Evolutionary conservation across 30 jellyfish, hydroid and myxozoan genomes (phyloP), one percentile per base, ranked within the genome.

Genomic region (Pelagia noctiluca): DNA sequence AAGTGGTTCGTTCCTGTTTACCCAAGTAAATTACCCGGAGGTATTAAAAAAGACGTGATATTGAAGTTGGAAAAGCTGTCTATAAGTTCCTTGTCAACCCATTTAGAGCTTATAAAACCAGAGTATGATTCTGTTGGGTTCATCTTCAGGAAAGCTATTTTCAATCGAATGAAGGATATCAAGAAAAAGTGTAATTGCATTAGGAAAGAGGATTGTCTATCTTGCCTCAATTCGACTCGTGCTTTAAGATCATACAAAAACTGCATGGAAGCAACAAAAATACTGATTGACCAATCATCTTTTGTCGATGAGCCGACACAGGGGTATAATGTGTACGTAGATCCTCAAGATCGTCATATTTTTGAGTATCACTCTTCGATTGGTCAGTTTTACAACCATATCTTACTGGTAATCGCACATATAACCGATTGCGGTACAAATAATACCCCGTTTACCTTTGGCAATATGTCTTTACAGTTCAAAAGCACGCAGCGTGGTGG

Each of bases 401-500:
- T 79, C 32, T 28, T 79, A 16, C 50, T 63, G 28, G 82, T 64
- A 26, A 50, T 79, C 0, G 47, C 90, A 13, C 69, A 32, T 66
- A 25, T 79, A 22, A 79, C 90, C 5, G 46, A 63, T 8, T 79
- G 90, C 54, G 90, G 90, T 35, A 31, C 82, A 38, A 64, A 63
- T 36, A 63, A 79, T 36, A 63, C 76, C 25, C 21, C 64, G 12
- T 79, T 79, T 36, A 11, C 31, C 1, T n/a, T n/a, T n/a, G 29
- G 34, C 21, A 16, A 23, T 22, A 13, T 19, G 18, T 11, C 29
- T 2, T 18, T n/a, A 16, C 57, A 42, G 57, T 5, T 42, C 2
- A 16, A 0, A 68, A 46, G 19, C 48, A 12, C n/a, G 8, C 32
- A 64, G 0, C 22, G 32, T 0, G 47, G 71, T 2, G 18, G 71